Evolutionary conservation across 2,888 invertebrate genomes (phyloP).

Genomic region (Nasonia oneida): DNA sequence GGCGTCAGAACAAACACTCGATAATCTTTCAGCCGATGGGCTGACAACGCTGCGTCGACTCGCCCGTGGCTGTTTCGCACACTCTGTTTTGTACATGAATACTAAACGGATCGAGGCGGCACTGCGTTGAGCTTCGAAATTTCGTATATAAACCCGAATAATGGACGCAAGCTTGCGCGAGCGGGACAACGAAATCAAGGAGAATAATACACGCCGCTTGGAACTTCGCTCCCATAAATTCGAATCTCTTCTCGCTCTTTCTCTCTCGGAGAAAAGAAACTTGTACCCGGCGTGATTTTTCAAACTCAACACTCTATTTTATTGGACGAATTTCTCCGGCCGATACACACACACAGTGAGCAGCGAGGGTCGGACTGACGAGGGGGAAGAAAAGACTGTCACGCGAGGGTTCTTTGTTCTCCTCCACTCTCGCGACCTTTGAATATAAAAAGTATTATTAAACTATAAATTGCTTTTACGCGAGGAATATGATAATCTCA

Average conservation of each 20-base stretch:
- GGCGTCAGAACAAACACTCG: background rate
- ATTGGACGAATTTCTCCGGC: conserved; percentile 40
- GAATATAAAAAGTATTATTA: conserved; percentile 56
- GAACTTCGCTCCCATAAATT: conserved; percentile 17
- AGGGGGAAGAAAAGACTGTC: background rate
- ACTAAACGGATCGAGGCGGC: conserved; percentile 25
- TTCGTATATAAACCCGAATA: background rate
- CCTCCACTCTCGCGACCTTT: background rate
- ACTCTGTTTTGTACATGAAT: conserved; percentile 22
- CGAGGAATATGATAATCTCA: conserved; percentile 8
- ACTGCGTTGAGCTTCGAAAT: background rate
- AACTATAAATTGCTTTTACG: conserved; percentile 48
- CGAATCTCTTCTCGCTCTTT: background rate
- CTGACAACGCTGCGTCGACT: background rate
- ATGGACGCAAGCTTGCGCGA: background rate
- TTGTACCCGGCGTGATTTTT: conserved; percentile 40
- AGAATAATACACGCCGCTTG: background rate
- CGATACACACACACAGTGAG: background rate
- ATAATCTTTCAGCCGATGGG: conserved; percentile 19
- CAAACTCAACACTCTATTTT: conserved; percentile 47
- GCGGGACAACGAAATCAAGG: background rate
- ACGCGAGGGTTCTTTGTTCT: conserved; percentile 41
- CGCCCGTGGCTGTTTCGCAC: background rate
- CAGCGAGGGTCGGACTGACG: conserved; percentile 16
- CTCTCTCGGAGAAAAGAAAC: background rate